Evolutionary conservation across 2,113 vertebrate genomes (phyloP).

Genomic region (Romanogobio albipinnatus): DNA sequence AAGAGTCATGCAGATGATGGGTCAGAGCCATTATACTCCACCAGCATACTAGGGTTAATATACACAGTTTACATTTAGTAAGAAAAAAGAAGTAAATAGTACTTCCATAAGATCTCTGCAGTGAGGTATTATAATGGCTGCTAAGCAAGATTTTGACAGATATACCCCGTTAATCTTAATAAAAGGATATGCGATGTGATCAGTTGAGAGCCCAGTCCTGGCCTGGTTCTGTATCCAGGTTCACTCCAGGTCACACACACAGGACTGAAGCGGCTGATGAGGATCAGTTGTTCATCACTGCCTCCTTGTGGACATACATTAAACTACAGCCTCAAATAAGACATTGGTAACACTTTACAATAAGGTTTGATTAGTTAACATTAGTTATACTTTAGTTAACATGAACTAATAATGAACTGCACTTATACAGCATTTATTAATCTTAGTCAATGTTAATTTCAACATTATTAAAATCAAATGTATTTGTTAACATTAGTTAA

Average conservation of each 20-base stretch:
- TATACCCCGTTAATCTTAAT: not conserved
- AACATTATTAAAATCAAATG: no score
- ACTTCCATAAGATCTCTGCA: not conserved
- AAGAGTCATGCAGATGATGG: not conserved
- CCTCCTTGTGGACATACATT: conserved; percentile 57
- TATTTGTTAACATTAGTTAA: no score
- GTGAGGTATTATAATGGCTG: not conserved
- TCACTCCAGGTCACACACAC: conserved; percentile 2
- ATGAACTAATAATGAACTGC: no score
- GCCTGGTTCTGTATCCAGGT: conserved; percentile 17
- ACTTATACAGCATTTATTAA: no score
- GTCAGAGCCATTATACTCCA: not conserved
- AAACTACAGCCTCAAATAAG: conserved; percentile 8
- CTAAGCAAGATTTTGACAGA: not conserved
- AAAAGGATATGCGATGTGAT: not conserved
- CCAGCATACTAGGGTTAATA: not conserved
- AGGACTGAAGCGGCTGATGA: not conserved
- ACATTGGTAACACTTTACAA: no score
- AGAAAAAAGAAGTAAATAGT: not conserved
- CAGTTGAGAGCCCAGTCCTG: conserved; percentile 7
- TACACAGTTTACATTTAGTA: not conserved
- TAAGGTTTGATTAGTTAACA: no score
- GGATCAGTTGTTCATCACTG: conserved; percentile 44
- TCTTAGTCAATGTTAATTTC: no score
- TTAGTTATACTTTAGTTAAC: no score